These are phyloP conservation scores for Paracyclopina nana DNA, from an alignment of 1,140 invertebrate genomes.

Conservation along the genomic window DNA sequence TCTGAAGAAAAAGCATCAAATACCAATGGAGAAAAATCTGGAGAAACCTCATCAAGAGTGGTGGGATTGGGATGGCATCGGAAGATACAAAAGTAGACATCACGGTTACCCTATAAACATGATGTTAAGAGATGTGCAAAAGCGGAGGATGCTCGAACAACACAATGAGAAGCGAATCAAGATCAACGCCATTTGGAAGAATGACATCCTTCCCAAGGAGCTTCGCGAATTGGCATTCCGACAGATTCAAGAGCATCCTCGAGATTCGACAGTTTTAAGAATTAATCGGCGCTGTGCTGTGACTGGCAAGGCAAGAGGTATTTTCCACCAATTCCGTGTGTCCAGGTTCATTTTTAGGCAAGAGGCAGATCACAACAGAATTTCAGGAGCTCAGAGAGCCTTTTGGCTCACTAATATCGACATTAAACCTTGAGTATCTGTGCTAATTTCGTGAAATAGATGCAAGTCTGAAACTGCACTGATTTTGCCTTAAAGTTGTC, in stretches of 20 bases:
- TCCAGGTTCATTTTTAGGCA: constrained; percentile 7
- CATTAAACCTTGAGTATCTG: constrained; percentile 12
- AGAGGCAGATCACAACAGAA: constrained; percentile 8
- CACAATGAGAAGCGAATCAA: background rate
- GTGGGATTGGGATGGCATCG: constrained; percentile 13
- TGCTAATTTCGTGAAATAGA: no score
- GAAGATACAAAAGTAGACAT: constrained; percentile 10
- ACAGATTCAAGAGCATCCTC: background rate
- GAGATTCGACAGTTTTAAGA: background rate
- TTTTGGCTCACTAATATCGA: background rate
- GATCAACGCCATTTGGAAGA: background rate
- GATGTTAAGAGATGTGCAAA: background rate
- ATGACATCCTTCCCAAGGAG: constrained; percentile 4
- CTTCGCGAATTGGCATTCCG: background rate
- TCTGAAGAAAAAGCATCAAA: no score
- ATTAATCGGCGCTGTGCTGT: constrained; percentile 5
- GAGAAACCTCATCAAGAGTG: constrained; percentile 13
- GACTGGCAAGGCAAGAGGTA: constrained; percentile 8
- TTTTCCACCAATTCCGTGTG: constrained; percentile 6
- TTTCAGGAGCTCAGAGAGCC: constrained; percentile 12
- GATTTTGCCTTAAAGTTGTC: no score
- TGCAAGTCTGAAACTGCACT: no score
- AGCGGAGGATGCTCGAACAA: constrained; percentile 3
- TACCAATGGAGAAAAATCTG: no score
- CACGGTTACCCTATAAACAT: constrained; percentile 4